Evolutionary conservation across 2,113 vertebrate species (phyloP), one percentile per base, ranked within the genome.

Genomic region (Caranx melampygus): DNA sequence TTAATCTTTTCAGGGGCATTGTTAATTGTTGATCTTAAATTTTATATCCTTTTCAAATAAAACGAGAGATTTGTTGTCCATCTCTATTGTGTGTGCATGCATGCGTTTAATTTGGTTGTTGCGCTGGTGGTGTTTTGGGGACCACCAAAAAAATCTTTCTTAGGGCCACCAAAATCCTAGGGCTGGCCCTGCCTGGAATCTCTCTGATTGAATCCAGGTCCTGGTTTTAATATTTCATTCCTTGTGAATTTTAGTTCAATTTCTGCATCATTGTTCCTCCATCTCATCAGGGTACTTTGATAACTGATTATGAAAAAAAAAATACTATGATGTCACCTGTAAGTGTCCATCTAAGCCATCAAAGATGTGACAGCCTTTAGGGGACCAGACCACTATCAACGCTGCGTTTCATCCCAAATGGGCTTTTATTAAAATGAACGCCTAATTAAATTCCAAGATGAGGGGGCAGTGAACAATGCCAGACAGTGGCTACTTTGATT

Each of bases 391-490:
- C 87, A 84, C 89, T 89, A 94, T 93, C 91, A 93, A 88, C 74
- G 74, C 89, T 51, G 45, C 90, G 76, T 94, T 94, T 95, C 91
- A 95, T 94, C 90, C 89, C 89, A 94, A 95, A 94, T 94, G 89
- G 89, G 88, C 91, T 94, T 94, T 95, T 95, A 95, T 94, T 95
- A 93, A 94, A 95, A 94, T 88, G 84, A 95, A 94, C 82, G 88
- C 65, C 89, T 95, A 95, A 95, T 95, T 95, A 94, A 95, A 95
- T 95, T 95, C 91, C 88, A 83, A 89, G 91, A 95, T 92, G 93
- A 94, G 92, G 89, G 90, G 92, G 84, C 89, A 84, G 91, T 42
- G 92, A 94, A 94, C 93, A 94, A 95, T 93, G 91, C 84, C 84
- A 90, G 93, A 91, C 88, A 93, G 88, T 81, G 91, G 93, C 93